Evolutionary conservation across 2,797 vertebrate genomes (phyloP).

Genomic region (Epinephelus malabaricus): DNA sequence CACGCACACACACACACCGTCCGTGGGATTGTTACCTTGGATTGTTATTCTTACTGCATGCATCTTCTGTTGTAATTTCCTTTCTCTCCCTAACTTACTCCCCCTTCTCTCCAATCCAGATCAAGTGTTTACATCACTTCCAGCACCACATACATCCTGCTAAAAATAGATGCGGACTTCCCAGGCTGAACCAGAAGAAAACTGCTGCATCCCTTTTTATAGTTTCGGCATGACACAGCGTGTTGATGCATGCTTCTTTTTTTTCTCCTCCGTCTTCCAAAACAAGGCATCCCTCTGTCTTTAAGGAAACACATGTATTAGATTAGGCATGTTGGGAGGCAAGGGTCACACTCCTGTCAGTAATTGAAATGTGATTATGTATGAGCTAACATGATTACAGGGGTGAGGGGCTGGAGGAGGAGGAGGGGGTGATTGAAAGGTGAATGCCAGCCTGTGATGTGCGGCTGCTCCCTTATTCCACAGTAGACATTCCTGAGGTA

Average conservation of each 20-base stretch:
- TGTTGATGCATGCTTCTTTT: slow-evolving; percentile 63
- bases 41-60: slow-evolving; percentile 24
- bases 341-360: slow-evolving; percentile 86
- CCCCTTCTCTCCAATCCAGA: slow-evolving; percentile 11
- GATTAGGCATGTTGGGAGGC: slow-evolving; percentile 83
- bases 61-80: slow-evolving; percentile 11
- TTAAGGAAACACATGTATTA: slow-evolving; percentile 86
- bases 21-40: slow-evolving; percentile 14
- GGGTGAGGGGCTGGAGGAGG: slow-evolving; percentile 51
- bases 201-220: slow-evolving; percentile 82
- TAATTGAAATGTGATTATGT: slow-evolving; percentile 87
- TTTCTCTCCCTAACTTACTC: not conserved
- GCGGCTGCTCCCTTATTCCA: slow-evolving; percentile 70
- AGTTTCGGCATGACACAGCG: slow-evolving; percentile 84
- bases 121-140: slow-evolving; percentile 72
- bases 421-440: slow-evolving; percentile 79
- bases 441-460: slow-evolving; percentile 83
- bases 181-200: slow-evolving; percentile 75
- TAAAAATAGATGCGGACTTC: slow-evolving; percentile 85
- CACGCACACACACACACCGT: not conserved
- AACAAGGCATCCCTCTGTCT: slow-evolving; percentile 82
- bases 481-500: slow-evolving; percentile 82
- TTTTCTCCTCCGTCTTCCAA: slow-evolving; percentile 38
- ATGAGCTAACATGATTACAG: slow-evolving; percentile 87
- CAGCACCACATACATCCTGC: slow-evolving; percentile 58